These are phyloP conservation scores for Falco berigora DNA, from an alignment of 2,797 vertebrate genomes.

Conservation along the genomic window DNA sequence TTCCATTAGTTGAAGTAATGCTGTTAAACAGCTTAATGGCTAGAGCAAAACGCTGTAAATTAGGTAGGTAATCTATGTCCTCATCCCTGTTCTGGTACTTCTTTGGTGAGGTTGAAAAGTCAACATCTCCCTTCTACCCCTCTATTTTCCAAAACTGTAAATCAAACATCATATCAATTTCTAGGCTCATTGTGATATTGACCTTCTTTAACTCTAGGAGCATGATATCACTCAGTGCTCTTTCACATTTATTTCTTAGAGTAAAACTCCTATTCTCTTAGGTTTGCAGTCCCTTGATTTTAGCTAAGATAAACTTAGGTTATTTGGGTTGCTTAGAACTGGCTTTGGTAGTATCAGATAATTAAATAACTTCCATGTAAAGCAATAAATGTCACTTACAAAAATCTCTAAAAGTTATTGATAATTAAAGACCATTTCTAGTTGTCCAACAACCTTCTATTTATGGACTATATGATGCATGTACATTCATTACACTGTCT, in stretches of 20 bases:
- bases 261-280: not conserved
- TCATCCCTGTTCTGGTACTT: not conserved
- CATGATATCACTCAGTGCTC: not conserved
- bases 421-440: not conserved
- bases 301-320: not conserved
- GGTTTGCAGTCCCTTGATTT: not conserved
- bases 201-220: not conserved
- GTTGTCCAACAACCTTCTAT: not conserved
- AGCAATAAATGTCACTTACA: not conserved
- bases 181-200: not conserved
- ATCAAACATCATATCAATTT: not conserved
- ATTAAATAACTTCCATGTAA: not conserved
- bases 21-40: slow-evolving; percentile 8
- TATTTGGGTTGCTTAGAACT: not conserved
- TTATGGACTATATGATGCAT: not conserved
- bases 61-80: not conserved
- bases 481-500: not conserved
- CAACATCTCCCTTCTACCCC: not conserved
- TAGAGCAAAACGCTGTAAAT: slow-evolving; percentile 8
- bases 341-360: not conserved
- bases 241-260: not conserved
- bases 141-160: not conserved
- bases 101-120: slow-evolving; percentile 15
- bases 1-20: slow-evolving; percentile 54
- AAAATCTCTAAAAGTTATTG: not conserved